These are phyloP conservation scores for Entomyzon cyanotis DNA, from an alignment of 2,113 vertebrate species.

Conservation along the genomic window DNA sequence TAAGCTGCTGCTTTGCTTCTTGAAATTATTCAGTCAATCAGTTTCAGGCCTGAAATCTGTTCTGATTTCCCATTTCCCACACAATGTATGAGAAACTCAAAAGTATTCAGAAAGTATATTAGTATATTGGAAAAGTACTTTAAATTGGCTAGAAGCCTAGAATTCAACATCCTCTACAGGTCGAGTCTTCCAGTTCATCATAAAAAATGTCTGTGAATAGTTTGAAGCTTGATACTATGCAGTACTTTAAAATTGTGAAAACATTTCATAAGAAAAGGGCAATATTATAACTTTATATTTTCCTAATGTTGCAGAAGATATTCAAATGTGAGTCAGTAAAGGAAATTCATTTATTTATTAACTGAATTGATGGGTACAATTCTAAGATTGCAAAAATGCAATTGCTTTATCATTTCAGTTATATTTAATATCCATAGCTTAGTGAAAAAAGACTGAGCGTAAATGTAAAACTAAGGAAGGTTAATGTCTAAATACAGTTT, in stretches of 20 bases:
- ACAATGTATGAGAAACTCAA: neutral
- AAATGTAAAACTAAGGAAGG: neutral
- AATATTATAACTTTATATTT: neutral
- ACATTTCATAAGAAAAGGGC: neutral
- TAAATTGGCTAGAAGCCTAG: neutral
- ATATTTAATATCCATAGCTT: neutral
- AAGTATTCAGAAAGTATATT: neutral
- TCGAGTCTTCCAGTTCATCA: neutral
- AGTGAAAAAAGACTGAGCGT: neutral
- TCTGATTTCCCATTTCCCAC: neutral
- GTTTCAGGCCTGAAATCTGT: neutral
- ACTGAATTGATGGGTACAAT: neutral
- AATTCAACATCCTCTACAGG: neutral
- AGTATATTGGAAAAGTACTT: neutral
- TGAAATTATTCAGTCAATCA: neutral
- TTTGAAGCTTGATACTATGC: neutral
- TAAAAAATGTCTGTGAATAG: neutral
- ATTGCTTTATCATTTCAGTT: neutral
- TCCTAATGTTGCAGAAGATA: neutral
- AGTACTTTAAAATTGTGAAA: neutral
- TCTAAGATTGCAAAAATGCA: neutral
- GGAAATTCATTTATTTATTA: neutral
- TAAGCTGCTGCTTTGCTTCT: neutral
- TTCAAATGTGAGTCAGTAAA: neutral
- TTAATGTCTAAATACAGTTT: neutral